Percentiles rank a stretch among this genome's conserved stretches.
phyloP scores from a whole-genome alignment of 2,113 vertebrate genomes.

The Suricata suricatta region DNA sequence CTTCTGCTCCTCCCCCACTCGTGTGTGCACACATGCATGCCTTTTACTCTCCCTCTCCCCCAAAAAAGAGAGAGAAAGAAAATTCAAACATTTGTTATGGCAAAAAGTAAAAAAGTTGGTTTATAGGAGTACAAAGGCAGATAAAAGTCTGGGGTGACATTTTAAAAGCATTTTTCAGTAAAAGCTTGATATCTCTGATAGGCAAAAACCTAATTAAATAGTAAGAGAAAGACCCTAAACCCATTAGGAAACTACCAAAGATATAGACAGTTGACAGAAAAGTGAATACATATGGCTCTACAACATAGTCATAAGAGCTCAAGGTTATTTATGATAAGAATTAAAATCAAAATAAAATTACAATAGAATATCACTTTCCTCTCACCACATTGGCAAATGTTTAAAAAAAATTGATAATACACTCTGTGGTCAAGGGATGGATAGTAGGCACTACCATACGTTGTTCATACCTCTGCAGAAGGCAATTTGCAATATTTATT shows the following conservation, averaged over 20 bases:
- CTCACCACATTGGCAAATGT: background rate
- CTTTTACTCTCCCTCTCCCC: too few relatives aligned
- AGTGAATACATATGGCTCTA: background rate
- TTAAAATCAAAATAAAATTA: background rate
- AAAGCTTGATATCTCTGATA: background rate
- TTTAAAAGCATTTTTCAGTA: background rate
- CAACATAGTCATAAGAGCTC: background rate
- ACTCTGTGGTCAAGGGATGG: background rate
- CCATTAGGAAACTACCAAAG: background rate
- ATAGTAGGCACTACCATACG: background rate
- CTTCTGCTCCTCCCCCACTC: too few relatives aligned
- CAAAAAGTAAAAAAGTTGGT: background rate
- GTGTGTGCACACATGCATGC: too few relatives aligned
- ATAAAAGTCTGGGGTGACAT: background rate
- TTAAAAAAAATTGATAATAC: background rate
- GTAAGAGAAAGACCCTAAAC: background rate
- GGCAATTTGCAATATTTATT: background rate
- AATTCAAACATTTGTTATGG: background rate
- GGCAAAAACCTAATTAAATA: background rate
- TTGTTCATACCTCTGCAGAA: background rate
- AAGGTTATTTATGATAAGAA: background rate
- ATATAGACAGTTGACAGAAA: background rate
- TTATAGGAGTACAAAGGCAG: background rate
- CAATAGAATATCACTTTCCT: background rate
- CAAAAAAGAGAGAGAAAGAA: background rate